Conservation (phyloP, 2,888 invertebrate genomes). For the Hypolimnas misippus region DNA sequence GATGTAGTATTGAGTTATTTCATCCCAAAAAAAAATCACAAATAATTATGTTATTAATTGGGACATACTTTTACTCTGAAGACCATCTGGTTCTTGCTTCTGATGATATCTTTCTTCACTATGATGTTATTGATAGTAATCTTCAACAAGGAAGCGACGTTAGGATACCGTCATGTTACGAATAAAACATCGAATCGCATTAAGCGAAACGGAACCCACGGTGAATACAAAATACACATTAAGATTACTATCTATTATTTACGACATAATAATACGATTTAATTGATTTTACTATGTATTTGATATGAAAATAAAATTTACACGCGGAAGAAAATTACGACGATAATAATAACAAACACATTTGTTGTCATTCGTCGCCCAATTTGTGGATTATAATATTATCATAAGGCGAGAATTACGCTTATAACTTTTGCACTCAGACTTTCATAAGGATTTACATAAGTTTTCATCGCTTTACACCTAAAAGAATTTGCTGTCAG, state of each 20-base stretch:
- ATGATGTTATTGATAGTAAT: neutral
- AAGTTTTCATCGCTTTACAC: too few relatives aligned
- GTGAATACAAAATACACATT: conserved; percentile 8
- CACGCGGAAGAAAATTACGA: neutral
- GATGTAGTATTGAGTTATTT: too few relatives aligned
- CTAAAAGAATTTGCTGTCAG: too few relatives aligned
- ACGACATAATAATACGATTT: conserved; percentile 3
- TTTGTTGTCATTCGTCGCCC: too few relatives aligned
- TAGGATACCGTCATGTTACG: neutral
- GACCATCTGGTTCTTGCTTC: neutral
- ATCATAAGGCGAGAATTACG: too few relatives aligned
- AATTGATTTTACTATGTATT: neutral
- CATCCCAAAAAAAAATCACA: too few relatives aligned
- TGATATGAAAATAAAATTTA: conserved; percentile 4
- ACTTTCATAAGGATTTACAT: too few relatives aligned
- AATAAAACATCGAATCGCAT: conserved; percentile 8
- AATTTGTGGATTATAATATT: too few relatives aligned
- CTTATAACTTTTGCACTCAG: too few relatives aligned
- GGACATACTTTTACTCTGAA: neutral
- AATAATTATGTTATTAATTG: too few relatives aligned
- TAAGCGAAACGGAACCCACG: conserved; percentile 11
- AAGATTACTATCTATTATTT: conserved; percentile 16
- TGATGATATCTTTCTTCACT: too few relatives aligned
- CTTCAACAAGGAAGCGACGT: too few relatives aligned
- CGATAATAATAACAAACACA: neutral